phyloP scores from a whole-genome alignment of 1,140 invertebrate genomes.

The Paramacrobiotus metropolitanus region DNA sequence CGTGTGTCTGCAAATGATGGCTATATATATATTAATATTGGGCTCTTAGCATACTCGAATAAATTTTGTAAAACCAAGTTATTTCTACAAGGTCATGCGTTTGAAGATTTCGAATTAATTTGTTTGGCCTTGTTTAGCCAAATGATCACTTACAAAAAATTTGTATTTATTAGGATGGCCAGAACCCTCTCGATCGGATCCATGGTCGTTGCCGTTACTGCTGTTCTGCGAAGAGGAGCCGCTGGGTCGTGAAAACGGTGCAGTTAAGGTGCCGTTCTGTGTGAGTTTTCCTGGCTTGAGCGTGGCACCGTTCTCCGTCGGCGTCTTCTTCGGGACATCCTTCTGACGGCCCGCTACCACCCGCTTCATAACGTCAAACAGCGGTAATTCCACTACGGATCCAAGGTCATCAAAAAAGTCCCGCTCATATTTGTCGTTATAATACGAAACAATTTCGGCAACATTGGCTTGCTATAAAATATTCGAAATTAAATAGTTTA shows the following conservation, averaged over 20 bases:
- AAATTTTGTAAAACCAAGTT: too few relatives aligned
- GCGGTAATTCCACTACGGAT: background rate
- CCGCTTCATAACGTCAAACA: background rate
- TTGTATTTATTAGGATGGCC: background rate
- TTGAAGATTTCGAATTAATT: too few relatives aligned
- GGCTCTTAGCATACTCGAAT: too few relatives aligned
- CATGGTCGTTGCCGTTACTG: background rate
- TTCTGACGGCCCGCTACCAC: background rate
- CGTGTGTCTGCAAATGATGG: constrained; percentile 1
- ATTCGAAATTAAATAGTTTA: too few relatives aligned
- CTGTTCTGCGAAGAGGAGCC: background rate
- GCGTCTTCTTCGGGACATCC: background rate
- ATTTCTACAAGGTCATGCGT: too few relatives aligned
- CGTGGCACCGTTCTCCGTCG: background rate
- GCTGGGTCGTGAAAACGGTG: background rate
- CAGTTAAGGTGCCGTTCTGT: background rate
- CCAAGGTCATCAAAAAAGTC: background rate
- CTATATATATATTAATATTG: too few relatives aligned
- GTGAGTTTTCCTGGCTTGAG: too few relatives aligned
- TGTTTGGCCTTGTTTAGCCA: too few relatives aligned
- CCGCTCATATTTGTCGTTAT: background rate
- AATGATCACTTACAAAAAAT: background rate
- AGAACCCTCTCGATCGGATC: background rate
- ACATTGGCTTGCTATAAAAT: background rate
- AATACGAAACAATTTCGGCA: background rate